A percentile compares a stretch with the other conserved stretches of the same genome.
These are phyloP conservation scores for Eretmocerus hayati DNA, from an alignment of 2,888 invertebrate genomes.

Conservation along the genomic window DNA sequence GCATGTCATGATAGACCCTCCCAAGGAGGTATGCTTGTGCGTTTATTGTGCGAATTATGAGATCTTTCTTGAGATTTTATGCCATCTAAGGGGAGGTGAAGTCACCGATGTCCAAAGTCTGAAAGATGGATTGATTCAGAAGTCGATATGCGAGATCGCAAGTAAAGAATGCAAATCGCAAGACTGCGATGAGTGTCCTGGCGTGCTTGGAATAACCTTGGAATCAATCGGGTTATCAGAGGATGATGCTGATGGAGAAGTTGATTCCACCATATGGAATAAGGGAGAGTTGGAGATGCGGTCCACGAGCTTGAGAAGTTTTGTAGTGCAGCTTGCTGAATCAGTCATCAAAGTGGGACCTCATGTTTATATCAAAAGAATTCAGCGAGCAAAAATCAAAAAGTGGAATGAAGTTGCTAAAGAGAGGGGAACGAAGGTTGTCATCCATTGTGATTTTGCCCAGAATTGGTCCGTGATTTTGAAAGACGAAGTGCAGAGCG, in stretches of 20 bases:
- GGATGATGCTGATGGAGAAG: background rate
- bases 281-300: background rate
- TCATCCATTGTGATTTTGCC: slow-evolving; percentile 10
- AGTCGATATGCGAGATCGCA: too few species aligned
- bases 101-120: background rate
- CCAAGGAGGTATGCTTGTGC: too few species aligned
- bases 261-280: too few species aligned
- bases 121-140: too few species aligned
- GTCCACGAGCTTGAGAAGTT: background rate
- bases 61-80: slow-evolving; percentile 8
- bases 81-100: background rate
- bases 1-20: slow-evolving; percentile 7
- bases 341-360: background rate
- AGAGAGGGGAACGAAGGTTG: background rate
- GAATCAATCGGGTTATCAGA: background rate
- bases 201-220: background rate
- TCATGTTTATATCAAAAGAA: background rate
- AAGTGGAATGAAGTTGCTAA: background rate
- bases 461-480: too few species aligned
- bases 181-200: slow-evolving; percentile 6
- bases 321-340: background rate
- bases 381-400: background rate
- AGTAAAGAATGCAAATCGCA: slow-evolving; percentile 7
- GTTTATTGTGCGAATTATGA: slow-evolving; percentile 20
- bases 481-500: too few species aligned